A percentile compares a stretch with the other conserved stretches of the same genome.
phyloP scores from a whole-genome alignment of 1,140 invertebrate genomes.

The Ganaspis sp. region DNA sequence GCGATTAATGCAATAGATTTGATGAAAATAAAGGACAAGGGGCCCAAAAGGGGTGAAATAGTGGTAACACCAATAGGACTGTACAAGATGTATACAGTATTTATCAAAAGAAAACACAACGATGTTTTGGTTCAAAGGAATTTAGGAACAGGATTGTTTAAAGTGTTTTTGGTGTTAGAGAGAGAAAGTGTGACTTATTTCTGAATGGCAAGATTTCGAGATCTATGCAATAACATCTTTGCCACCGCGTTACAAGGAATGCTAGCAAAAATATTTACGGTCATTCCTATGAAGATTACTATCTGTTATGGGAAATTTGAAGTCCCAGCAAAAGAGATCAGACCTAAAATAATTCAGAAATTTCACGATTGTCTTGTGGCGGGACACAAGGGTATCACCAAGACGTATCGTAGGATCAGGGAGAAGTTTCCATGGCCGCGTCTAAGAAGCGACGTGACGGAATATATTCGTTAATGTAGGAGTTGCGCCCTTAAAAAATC shows the following conservation, averaged over 20 bases:
- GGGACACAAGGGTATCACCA: slow-evolving; percentile 42
- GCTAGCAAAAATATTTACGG: too few relatives aligned
- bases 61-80: not conserved
- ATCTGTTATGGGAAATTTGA: not conserved
- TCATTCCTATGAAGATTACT: not conserved
- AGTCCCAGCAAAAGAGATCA: not conserved
- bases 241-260: too few relatives aligned
- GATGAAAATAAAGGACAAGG: not conserved
- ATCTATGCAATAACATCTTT: too few relatives aligned
- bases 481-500: slow-evolving; percentile 48
- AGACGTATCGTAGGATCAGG: slow-evolving; percentile 42
- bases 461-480: slow-evolving; percentile 35
- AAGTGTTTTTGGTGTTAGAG: too few relatives aligned
- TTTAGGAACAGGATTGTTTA: too few relatives aligned
- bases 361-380: slow-evolving; percentile 33
- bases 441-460: slow-evolving; percentile 41
- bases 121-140: too few relatives aligned
- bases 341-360: slow-evolving; percentile 15
- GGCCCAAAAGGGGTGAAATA: not conserved
- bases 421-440: slow-evolving; percentile 43
- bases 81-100: not conserved
- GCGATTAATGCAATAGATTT: not conserved
- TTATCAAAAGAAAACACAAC: not conserved
- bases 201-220: too few relatives aligned
- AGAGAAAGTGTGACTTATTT: too few relatives aligned